phyloP scores from a whole-genome alignment of 2,888 invertebrate genomes.

The Dasypogon diadema region DNA sequence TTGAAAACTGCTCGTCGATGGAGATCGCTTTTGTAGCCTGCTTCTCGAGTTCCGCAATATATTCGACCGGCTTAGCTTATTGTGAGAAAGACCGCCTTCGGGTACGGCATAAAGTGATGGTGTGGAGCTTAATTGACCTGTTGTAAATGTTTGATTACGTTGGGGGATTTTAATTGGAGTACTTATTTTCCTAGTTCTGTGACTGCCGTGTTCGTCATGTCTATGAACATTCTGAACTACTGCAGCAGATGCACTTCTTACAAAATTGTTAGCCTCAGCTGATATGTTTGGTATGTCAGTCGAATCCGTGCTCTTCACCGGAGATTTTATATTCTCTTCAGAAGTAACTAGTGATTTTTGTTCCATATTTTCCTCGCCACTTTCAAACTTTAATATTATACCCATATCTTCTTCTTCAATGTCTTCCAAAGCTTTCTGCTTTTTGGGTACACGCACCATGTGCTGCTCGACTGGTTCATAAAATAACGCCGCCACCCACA shows the following conservation, averaged over 20 bases:
- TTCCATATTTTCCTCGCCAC: conserved; percentile 58
- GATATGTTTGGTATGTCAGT: conserved; percentile 61
- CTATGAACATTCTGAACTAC: conserved; percentile 72
- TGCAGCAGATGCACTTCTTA: conserved; percentile 79
- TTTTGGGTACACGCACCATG: conserved; percentile 75
- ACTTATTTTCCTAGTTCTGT: conserved; percentile 74
- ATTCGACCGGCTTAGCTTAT: conserved; percentile 62
- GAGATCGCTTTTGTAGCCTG: conserved; percentile 76
- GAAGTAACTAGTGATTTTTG: conserved; percentile 66
- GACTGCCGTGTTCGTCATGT: conserved; percentile 66
- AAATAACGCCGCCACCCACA: conserved; percentile 85
- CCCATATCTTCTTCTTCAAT: conserved; percentile 67
- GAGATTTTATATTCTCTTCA: conserved; percentile 58
- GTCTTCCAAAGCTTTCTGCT: conserved; percentile 62
- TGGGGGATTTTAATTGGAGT: conserved; percentile 71
- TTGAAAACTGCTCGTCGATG: conserved; percentile 85
- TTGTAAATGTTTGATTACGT: conserved; percentile 67
- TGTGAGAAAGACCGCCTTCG: conserved; percentile 71
- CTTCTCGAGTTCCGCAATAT: conserved; percentile 67
- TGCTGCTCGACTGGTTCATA: conserved; percentile 88
- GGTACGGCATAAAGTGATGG: conserved; percentile 78
- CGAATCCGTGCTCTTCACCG: conserved; percentile 17
- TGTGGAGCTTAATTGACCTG: conserved; percentile 75
- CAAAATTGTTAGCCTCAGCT: conserved; percentile 69
- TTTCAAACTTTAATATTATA: conserved; percentile 67